phyloP scores from a whole-genome alignment of 92 coral and sea anemone species.

The Zoanthus sociatus region DNA sequence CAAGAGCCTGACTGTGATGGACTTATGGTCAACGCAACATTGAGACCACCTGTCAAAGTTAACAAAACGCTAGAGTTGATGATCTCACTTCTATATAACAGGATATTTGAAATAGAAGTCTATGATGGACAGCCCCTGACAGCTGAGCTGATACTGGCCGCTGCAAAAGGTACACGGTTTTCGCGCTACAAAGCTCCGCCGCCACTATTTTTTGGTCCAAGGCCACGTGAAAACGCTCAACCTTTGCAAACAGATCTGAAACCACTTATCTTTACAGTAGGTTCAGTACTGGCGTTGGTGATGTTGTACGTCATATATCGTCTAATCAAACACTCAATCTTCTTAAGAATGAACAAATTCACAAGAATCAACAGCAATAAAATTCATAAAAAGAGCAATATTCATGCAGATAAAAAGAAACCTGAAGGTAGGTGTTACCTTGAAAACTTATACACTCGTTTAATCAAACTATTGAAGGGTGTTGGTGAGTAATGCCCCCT shows the following conservation, averaged over 20 bases:
- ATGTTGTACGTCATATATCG: conserved; percentile 65
- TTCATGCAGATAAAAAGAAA: conserved; percentile 40
- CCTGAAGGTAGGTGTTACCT: conserved; percentile 33
- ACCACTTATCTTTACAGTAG: conserved; percentile 74
- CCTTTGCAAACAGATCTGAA: conserved; percentile 61
- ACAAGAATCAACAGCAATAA: conserved; percentile 82
- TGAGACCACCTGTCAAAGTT: conserved; percentile 30
- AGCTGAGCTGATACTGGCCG: conserved; percentile 16
- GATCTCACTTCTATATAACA: conserved; percentile 36
- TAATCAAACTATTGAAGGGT: no score
- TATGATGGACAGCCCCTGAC: conserved; percentile 10
- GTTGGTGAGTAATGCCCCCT: no score
- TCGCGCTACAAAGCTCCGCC: conserved; percentile 14
- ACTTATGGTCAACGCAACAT: conserved; percentile 55
- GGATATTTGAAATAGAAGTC: conserved; percentile 44
- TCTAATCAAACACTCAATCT: conserved; percentile 70
- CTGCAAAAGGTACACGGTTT: conserved; percentile 25
- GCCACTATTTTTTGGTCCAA: background rate
- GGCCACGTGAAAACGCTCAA: conserved; percentile 9
- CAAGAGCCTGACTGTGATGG: conserved; percentile 58
- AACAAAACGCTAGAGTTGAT: conserved; percentile 40
- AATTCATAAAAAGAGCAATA: conserved; percentile 40
- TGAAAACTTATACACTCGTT: no score
- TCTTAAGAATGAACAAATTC: conserved; percentile 71
- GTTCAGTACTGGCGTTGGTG: conserved; percentile 54